Conservation (phyloP, 1,140 invertebrate species). For the Ceratosolen solmsi region DNA sequence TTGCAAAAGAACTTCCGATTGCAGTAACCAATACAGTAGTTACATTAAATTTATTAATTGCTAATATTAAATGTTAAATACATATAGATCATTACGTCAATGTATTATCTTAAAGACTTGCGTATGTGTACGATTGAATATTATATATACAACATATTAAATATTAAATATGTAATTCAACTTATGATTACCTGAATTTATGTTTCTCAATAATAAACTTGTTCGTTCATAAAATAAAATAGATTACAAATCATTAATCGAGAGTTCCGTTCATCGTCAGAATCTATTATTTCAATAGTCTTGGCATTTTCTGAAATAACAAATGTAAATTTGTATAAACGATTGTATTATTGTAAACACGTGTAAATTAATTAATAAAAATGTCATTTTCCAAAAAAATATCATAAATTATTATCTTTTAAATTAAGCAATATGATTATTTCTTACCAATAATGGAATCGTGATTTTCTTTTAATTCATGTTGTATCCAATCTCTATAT, state of each 20-base stretch:
- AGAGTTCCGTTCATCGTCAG: constrained; percentile 60
- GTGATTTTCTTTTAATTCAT: constrained; percentile 61
- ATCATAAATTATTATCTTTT: neutral
- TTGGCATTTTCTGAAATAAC: constrained; percentile 67
- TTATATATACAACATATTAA: neutral
- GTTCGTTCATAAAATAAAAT: constrained; percentile 66
- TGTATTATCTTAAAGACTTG: constrained; percentile 43
- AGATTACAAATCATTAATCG: constrained; percentile 68
- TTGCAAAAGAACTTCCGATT: neutral
- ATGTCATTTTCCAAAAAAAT: neutral
- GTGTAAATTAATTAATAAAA: constrained; percentile 21
- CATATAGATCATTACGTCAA: neutral
- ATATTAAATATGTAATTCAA: constrained; percentile 11
- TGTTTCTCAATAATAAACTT: constrained; percentile 62
- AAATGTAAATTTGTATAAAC: constrained; percentile 41
- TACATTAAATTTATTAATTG: neutral
- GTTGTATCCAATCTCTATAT: constrained; percentile 62
- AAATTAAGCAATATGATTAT: constrained; percentile 3
- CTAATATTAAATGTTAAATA: neutral
- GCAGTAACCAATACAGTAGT: neutral
- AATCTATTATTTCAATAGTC: constrained; percentile 63
- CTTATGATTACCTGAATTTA: constrained; percentile 41
- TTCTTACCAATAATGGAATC: constrained; percentile 65
- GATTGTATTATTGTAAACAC: constrained; percentile 45
- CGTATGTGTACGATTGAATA: constrained; percentile 2